Base-by-base conservation (phyloP, 2,797 vertebrate genomes). In the Pagetopsis macropterus region DNA sequence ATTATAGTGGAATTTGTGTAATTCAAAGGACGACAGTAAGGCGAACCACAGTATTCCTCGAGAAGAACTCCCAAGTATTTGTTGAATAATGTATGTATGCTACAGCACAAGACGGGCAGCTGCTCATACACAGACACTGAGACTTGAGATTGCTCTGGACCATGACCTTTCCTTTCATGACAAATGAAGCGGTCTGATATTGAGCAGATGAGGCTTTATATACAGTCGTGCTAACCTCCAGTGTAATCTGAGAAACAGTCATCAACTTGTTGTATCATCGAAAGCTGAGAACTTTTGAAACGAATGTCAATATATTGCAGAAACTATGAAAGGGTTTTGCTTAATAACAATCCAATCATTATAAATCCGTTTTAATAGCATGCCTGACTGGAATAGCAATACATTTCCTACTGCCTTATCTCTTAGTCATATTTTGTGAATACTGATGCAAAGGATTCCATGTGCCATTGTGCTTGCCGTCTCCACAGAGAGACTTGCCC, bases 1-100 rank as follows among this genome's bases (percentile, higher is more conserved):
- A 81, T 86, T 44, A 62, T 65, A 59, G 75, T 51, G 50, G 84
- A 86, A 88, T 93, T 88, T 91, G 79, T 91, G 91, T 91, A 90
- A 93, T 89, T 93, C 87, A 83, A 87, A 90, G 72, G 54, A 79
- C 89, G 81, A 84, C 58, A 54, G 82, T 72, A 72, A 88, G 70
- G 71, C 81, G 86, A 88, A 87, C 80, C 65, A 44, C 46, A 46
- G 84, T 65, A 82, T 89, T 86, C 76, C 61, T 79, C 78, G 16
- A 12, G 78, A 91, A 79, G 79, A 87, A 86, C 82, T 84, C 78
- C 68, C 78, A 76, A 92, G 91, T 88, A 87, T 86, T 85, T 84
- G 82, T 79, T 95, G 85, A 94, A 94, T 95, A 92, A 94, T 94
- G 91, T 44, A 94, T 94, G 91, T 44, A 94, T 93, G 86, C 68